Evolutionary conservation across 64 coral and sea anemone species (phyloP).

Genomic region (Montipora foliosa): DNA sequence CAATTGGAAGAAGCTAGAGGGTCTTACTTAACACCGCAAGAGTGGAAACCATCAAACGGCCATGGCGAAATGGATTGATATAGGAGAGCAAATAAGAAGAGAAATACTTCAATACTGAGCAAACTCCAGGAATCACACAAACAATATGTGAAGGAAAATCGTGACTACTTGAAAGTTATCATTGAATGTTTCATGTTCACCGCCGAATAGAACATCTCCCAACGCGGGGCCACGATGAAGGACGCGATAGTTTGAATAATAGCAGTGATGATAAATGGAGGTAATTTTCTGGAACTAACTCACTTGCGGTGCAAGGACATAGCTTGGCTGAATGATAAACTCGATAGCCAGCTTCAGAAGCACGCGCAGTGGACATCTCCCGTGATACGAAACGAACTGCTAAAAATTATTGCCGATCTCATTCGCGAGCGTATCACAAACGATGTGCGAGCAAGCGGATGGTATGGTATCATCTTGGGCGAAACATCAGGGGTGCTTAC

Average conservation of each 20-base stretch:
- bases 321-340: constrained; percentile 30
- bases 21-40: constrained; percentile 36
- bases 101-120: constrained; percentile 44
- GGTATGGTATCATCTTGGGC: constrained; percentile 28
- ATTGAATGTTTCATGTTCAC: constrained; percentile 41
- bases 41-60: constrained; percentile 41
- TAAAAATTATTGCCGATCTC: constrained; percentile 38
- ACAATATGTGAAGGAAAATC: constrained; percentile 52
- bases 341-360: constrained; percentile 23
- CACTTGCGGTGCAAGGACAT: constrained; percentile 37
- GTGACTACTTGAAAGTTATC: constrained; percentile 39
- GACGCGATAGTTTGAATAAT: constrained; percentile 20
- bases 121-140: constrained; percentile 57
- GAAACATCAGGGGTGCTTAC: too few relatives aligned
- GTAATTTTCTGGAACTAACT: constrained; percentile 54
- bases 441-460: constrained; percentile 18
- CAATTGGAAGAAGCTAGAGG: constrained; percentile 48
- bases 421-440: constrained; percentile 19
- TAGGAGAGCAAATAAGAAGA: constrained; percentile 25
- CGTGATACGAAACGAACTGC: constrained; percentile 20
- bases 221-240: constrained; percentile 35
- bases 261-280: not conserved
- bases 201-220: constrained; percentile 51
- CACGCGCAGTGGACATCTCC: constrained; percentile 13
- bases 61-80: constrained; percentile 46